phyloP scores from a whole-genome alignment of 2,797 vertebrate genomes.

The Pipistrellus nathusii region DNA sequence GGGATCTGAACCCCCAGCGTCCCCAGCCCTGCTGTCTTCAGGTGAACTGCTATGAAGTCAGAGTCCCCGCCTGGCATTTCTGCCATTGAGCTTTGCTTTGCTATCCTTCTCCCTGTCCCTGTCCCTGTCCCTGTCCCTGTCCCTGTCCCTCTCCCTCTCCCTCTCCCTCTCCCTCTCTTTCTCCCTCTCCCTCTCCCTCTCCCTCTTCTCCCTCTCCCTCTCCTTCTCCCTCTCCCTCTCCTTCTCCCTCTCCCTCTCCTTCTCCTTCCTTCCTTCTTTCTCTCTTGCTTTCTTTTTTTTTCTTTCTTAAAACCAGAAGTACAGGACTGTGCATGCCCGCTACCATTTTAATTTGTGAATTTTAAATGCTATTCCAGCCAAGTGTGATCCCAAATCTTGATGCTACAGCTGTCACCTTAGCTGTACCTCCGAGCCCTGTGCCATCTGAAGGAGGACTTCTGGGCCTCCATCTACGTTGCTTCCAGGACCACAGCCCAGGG shows the following conservation, averaged over 20 bases:
- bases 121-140: background rate
- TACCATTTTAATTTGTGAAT: conserved; percentile 26
- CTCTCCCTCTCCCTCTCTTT: background rate
- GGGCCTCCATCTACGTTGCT: background rate
- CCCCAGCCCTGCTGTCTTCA: background rate
- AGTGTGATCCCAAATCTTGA: background rate
- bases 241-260: too few relatives aligned
- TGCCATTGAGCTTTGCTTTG: background rate
- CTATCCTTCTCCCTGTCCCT: background rate
- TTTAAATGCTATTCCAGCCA: conserved; percentile 32
- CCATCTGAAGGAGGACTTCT: background rate
- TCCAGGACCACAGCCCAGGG: background rate
- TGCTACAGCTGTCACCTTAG: background rate
- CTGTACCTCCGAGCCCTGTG: background rate
- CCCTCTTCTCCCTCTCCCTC: background rate
- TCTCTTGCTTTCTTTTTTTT: background rate
- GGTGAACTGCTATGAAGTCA: background rate
- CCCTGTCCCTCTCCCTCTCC: too few relatives aligned
- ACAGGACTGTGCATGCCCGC: background rate
- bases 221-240: background rate
- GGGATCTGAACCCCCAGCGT: background rate
- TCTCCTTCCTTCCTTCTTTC: accelerated
- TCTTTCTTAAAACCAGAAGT: background rate
- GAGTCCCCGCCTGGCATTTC: background rate
- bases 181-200: too few relatives aligned